phyloP scores from a whole-genome alignment of 2,797 vertebrate species.

The Morus bassanus region DNA sequence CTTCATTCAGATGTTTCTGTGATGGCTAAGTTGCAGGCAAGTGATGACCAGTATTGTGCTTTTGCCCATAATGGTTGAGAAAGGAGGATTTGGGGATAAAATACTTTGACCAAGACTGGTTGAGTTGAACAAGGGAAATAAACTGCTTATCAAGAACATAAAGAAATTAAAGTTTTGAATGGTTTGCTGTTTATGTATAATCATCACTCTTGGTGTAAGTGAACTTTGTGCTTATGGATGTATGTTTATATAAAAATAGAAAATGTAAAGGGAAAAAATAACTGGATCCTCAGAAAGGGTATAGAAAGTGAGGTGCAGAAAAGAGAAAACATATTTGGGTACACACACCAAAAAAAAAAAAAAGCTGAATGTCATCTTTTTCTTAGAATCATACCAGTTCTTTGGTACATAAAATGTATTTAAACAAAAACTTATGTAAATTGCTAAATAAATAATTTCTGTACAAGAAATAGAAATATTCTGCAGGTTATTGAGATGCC shows the following conservation, averaged over 20 bases:
- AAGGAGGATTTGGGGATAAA: not conserved
- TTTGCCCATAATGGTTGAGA: not conserved
- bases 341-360: rapidly evolving
- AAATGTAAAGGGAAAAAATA: not conserved
- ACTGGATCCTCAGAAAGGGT: not conserved
- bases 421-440: not conserved
- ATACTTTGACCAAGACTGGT: not conserved
- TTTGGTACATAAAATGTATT: not conserved
- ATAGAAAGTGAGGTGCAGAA: not conserved
- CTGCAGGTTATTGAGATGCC: not conserved
- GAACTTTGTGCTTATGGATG: not conserved
- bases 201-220: not conserved
- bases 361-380: not conserved
- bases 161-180: not conserved
- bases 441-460: not conserved
- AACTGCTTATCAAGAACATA: not conserved
- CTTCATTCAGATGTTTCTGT: not conserved
- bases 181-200: not conserved
- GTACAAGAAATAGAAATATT: not conserved
- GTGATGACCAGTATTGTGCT: not conserved
- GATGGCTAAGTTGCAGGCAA: not conserved
- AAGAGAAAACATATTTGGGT: not conserved
- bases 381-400: not conserved
- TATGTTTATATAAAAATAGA: not conserved
- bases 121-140: not conserved